These are phyloP conservation scores for Thera britannica DNA, from an alignment of 2,888 invertebrate species.

Conservation along the genomic window DNA sequence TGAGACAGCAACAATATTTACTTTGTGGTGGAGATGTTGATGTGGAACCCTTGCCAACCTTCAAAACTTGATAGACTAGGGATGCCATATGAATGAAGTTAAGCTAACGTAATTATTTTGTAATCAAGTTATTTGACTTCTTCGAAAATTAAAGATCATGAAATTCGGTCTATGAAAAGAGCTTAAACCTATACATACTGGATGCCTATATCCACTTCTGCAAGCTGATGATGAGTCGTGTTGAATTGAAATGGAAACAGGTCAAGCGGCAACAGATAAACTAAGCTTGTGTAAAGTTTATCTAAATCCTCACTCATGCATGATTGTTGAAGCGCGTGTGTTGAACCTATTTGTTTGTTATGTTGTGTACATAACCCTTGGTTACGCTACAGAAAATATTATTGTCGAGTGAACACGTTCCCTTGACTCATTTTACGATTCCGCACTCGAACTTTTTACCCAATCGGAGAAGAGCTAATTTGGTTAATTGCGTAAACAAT, in stretches of 20 bases:
- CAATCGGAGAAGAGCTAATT: neutral
- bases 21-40: too few relatives aligned
- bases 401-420: neutral
- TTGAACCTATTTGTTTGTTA: neutral
- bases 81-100: neutral
- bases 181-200: too few relatives aligned
- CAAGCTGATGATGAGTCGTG: too few relatives aligned
- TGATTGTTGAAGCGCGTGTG: neutral
- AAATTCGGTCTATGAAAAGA: too few relatives aligned
- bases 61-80: neutral
- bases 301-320: neutral
- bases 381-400: too few relatives aligned
- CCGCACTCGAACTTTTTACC: neutral
- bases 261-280: neutral
- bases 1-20: too few relatives aligned
- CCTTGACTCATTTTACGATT: neutral
- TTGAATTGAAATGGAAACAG: neutral
- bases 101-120: too few relatives aligned
- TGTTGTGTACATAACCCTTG: too few relatives aligned
- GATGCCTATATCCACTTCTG: too few relatives aligned
- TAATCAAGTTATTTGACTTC: too few relatives aligned
- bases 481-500: conserved; percentile 7
- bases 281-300: neutral
- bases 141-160: too few relatives aligned
- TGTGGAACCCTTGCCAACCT: neutral